Base-by-base conservation (phyloP, 2,797 vertebrate species). In the Enteromius fasciolatus region DNA sequence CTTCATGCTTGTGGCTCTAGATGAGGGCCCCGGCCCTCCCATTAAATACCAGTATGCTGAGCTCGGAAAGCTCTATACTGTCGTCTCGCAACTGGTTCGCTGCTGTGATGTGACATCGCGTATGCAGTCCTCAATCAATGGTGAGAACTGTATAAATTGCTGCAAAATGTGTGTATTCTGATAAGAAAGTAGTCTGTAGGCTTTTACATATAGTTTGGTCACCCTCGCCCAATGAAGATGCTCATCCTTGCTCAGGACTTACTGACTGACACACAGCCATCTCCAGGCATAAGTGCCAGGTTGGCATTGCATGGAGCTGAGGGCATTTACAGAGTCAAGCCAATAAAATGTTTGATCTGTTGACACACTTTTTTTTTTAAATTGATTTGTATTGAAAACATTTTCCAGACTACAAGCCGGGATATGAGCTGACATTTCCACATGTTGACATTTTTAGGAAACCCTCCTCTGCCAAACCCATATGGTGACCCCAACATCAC, bases 1-100 rank as follows among this genome's bases (percentile, higher is more conserved):
- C 6, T 99, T 99, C 93, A 99, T 99, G 98, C 93, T 99, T 88
- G 98, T 99, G 59, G 97, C 98, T 87, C 93, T 99, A 91, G 98
- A 99, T 78, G 98, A 99, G 92, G 98, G 98, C 78, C 98, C 97
- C 2, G 98, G 98, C 20, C 98, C 98, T 88, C 97, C 98, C 76
- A 99, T 99, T 87, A 99, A 99, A 87, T 99, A 99, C 91, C 98
- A 99, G 92, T 99, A 99, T 76, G 98, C 98, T 79, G 98, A 99
- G 89, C 94, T 99, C 90, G 98, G 98, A 86, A 99, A 99, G 90
- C 95, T 99, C 31, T 99, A 99, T 91, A 97, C 98, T 2, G 98
- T 99, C 76, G 98, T 99, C 68, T 99, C 98, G 4, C 98, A 99
- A 83, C 93, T 99, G 82, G 96, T 99, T 85, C 98, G 98, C 54